phyloP scores from a whole-genome alignment of 2,888 invertebrate genomes.

The Athetis lepigone region DNA sequence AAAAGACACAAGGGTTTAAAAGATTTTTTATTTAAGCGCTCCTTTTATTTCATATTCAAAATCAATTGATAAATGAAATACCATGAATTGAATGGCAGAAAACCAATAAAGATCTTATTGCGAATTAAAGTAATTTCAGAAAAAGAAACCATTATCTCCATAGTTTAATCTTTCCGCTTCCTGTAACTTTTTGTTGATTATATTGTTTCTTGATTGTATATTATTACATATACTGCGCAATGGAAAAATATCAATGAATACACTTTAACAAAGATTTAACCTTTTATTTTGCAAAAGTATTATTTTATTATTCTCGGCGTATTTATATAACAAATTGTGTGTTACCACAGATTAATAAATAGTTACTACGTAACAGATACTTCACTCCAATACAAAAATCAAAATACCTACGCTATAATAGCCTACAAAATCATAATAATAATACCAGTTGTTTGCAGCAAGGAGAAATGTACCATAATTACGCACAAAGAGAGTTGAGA shows the following conservation, averaged over 20 bases:
- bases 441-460: too few relatives aligned
- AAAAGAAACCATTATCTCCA: not conserved
- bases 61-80: not conserved
- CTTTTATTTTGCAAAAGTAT: not conserved
- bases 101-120: constrained; percentile 9
- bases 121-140: not conserved
- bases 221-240: constrained; percentile 11
- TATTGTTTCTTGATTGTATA: not conserved
- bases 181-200: constrained; percentile 11
- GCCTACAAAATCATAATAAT: too few relatives aligned
- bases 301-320: not conserved
- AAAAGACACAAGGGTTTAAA: not conserved
- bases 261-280: not conserved
- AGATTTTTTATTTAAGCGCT: not conserved
- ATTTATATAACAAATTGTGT: too few relatives aligned
- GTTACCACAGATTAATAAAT: too few relatives aligned
- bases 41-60: not conserved
- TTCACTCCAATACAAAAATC: too few relatives aligned
- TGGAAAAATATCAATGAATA: constrained; percentile 11
- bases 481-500: too few relatives aligned
- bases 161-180: constrained; percentile 30
- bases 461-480: too few relatives aligned
- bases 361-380: too few relatives aligned
- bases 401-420: too few relatives aligned
- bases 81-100: not conserved